Conservation (phyloP, 2,797 vertebrate species). For the Crocidura indochinensis region DNA sequence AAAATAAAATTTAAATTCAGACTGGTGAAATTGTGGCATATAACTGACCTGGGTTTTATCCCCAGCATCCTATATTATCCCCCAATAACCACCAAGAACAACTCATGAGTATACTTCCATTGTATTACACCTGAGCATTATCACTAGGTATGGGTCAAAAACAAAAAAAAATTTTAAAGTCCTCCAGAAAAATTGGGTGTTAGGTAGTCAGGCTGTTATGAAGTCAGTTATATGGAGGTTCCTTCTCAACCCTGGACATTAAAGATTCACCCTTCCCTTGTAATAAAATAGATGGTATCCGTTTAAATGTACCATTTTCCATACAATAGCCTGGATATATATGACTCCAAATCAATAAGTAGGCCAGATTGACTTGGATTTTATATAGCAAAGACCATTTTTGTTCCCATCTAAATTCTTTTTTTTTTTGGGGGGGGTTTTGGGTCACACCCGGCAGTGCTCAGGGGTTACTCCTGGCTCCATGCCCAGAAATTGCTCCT, state of each 20-base stretch:
- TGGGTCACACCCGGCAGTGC: no score
- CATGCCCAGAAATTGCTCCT: no score
- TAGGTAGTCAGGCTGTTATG: neutral
- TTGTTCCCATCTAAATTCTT: slow-evolving; percentile 41
- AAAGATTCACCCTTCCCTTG: neutral
- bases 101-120: no score
- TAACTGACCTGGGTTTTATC: no score
- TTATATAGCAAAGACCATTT: slow-evolving; percentile 51
- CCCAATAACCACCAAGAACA: no score
- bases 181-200: neutral
- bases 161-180: neutral
- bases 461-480: no score
- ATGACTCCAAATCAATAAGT: slow-evolving; percentile 44
- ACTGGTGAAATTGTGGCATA: no score
- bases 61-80: no score
- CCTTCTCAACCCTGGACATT: neutral
- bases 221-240: neutral
- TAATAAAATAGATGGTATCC: slow-evolving; percentile 2
- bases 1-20: no score
- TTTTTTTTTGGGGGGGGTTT: no score
- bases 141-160: no score
- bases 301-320: neutral
- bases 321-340: neutral
- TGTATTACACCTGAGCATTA: no score
- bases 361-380: slow-evolving; percentile 64